Conservation (phyloP, 2,888 invertebrate genomes). For the Carterocephalus palaemon region DNA sequence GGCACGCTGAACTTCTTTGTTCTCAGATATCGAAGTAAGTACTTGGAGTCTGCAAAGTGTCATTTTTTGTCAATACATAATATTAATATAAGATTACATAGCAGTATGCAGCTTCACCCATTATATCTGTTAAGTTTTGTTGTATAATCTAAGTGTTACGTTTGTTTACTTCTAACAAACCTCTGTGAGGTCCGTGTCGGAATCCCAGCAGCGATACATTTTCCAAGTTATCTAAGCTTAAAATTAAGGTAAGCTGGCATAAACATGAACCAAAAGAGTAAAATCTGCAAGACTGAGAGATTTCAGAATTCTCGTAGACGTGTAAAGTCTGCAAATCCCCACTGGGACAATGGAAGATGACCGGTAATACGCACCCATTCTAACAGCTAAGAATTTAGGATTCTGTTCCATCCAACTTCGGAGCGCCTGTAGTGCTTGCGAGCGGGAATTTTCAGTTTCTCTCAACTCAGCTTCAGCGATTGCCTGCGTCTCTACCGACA, state of each 20-base stretch:
- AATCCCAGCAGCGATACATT: too few relatives aligned
- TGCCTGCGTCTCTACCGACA: slow-evolving; percentile 80
- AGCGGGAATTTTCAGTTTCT: slow-evolving; percentile 82
- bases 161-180: too few relatives aligned
- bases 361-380: slow-evolving; percentile 82
- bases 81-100: too few relatives aligned
- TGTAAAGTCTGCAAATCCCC: too few relatives aligned
- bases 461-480: slow-evolving; percentile 83
- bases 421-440: slow-evolving; percentile 82
- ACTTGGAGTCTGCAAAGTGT: slow-evolving; percentile 81
- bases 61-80: neutral
- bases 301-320: neutral
- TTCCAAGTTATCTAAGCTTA: too few relatives aligned
- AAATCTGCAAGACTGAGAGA: too few relatives aligned
- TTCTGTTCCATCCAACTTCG: slow-evolving; percentile 85
- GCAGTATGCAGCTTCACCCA: too few relatives aligned
- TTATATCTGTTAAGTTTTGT: too few relatives aligned
- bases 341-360: neutral
- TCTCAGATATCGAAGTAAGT: slow-evolving; percentile 87
- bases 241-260: too few relatives aligned
- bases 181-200: too few relatives aligned
- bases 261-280: too few relatives aligned
- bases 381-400: slow-evolving; percentile 82
- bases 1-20: slow-evolving; percentile 89
- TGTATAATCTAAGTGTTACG: too few relatives aligned